phyloP scores from a whole-genome alignment of 2,888 invertebrate genomes.

The Papilio protenor region DNA sequence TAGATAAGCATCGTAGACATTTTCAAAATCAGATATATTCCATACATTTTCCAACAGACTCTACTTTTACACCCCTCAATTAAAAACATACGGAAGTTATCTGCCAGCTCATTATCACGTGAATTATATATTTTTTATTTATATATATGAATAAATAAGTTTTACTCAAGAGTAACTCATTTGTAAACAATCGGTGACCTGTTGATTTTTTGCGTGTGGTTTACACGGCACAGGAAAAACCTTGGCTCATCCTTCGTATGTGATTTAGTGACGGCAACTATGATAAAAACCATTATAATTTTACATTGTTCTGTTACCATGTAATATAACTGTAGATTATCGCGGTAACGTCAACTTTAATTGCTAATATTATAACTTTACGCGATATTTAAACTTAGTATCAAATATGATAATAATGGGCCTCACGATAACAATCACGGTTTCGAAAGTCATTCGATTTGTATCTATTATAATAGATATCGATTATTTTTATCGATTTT shows the following conservation, averaged over 20 bases:
- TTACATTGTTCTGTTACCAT: constrained; percentile 16
- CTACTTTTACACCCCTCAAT: too few species aligned
- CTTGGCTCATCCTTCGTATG: constrained; percentile 57
- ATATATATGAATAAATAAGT: background rate
- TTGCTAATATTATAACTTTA: background rate
- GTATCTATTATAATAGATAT: background rate
- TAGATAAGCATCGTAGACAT: background rate
- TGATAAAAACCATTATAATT: constrained; percentile 42
- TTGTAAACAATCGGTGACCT: constrained; percentile 36
- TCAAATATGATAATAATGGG: background rate
- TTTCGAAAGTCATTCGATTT: constrained; percentile 6
- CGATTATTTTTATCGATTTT: background rate
- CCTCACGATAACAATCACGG: background rate
- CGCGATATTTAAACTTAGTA: background rate
- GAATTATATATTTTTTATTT: background rate
- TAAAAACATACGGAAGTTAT: background rate
- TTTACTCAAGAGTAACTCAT: constrained; percentile 16
- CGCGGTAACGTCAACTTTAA: background rate
- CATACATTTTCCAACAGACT: too few species aligned
- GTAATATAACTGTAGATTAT: constrained; percentile 29
- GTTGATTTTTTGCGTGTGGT: constrained; percentile 32
- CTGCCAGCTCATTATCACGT: background rate
- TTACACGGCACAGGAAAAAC: constrained; percentile 56
- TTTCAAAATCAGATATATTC: background rate
- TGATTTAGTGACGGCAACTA: constrained; percentile 48